A percentile compares a stretch with the other conserved stretches of the same genome.
phyloP scores from a whole-genome alignment of 2,888 invertebrate genomes.

The Drosophila leonis region DNA sequence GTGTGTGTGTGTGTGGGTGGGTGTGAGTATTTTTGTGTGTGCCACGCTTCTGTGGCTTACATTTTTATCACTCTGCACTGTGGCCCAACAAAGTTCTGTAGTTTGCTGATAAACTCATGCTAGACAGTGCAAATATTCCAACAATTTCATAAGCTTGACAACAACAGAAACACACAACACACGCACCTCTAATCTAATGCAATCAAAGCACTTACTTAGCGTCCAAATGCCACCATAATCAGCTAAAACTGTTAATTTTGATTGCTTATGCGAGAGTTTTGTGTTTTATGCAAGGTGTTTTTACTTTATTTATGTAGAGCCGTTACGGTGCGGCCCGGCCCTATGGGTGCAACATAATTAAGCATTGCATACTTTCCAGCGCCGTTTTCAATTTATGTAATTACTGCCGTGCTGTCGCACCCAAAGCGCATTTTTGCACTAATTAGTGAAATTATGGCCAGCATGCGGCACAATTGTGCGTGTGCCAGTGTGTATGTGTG shows the following conservation, averaged over 20 bases:
- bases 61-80: constrained; percentile 75
- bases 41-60: constrained; percentile 73
- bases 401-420: constrained; percentile 43
- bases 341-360: constrained; percentile 52
- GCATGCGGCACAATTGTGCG: constrained; percentile 26
- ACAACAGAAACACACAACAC: constrained; percentile 8
- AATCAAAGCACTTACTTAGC: constrained; percentile 24
- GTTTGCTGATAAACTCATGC: constrained; percentile 67
- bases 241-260: constrained; percentile 31
- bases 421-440: constrained; percentile 60
- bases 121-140: constrained; percentile 55
- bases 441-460: constrained; percentile 72
- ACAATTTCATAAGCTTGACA: constrained; percentile 72
- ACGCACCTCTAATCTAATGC: constrained; percentile 18
- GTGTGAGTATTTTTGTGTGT: constrained; percentile 41
- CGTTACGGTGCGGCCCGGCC: neutral
- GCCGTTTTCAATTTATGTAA: constrained; percentile 65
- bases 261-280: constrained; percentile 25
- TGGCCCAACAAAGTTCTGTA: constrained; percentile 33
- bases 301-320: constrained; percentile 9
- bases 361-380: constrained; percentile 66
- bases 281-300: constrained; percentile 7
- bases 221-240: constrained; percentile 36
- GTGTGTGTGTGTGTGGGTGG: neutral
- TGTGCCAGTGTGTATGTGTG: neutral